These are phyloP conservation scores for Apteryx owenii DNA, from an alignment of 2,113 vertebrate species.

Conservation along the genomic window DNA sequence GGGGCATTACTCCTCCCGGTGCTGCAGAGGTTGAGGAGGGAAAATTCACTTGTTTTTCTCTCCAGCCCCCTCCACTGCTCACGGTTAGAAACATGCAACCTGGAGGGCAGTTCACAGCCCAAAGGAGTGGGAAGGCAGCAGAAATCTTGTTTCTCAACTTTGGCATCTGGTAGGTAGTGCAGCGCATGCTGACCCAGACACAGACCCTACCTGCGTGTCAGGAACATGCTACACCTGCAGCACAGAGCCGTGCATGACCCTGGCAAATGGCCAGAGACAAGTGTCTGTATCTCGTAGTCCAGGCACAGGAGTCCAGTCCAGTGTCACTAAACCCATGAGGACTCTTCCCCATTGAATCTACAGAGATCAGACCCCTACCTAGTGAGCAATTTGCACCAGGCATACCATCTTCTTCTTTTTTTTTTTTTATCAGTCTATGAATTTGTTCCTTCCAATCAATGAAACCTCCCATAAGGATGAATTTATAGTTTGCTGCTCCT, in stretches of 20 bases:
- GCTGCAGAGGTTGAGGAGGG: rapidly evolving
- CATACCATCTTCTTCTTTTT: too few species aligned
- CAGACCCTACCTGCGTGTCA: background rate
- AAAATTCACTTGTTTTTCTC: background rate
- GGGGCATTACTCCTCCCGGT: background rate
- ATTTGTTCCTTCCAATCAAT: background rate
- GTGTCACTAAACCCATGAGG: rapidly evolving
- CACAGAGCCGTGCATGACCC: background rate
- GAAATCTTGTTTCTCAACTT: rapidly evolving
- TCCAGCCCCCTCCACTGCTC: background rate
- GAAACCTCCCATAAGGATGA: background rate
- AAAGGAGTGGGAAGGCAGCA: background rate
- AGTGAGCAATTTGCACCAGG: background rate
- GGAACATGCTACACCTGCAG: background rate
- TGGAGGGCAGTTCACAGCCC: background rate
- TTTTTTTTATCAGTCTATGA: rapidly evolving
- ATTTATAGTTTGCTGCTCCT: background rate
- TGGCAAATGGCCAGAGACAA: background rate
- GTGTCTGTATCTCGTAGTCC: background rate
- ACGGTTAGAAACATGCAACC: rapidly evolving
- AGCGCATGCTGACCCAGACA: background rate
- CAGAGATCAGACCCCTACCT: background rate
- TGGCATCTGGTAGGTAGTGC: background rate
- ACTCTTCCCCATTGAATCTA: background rate
- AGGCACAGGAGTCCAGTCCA: background rate